Conservation (phyloP, 1,140 invertebrate genomes). For the Drosophila azteca region DNA sequence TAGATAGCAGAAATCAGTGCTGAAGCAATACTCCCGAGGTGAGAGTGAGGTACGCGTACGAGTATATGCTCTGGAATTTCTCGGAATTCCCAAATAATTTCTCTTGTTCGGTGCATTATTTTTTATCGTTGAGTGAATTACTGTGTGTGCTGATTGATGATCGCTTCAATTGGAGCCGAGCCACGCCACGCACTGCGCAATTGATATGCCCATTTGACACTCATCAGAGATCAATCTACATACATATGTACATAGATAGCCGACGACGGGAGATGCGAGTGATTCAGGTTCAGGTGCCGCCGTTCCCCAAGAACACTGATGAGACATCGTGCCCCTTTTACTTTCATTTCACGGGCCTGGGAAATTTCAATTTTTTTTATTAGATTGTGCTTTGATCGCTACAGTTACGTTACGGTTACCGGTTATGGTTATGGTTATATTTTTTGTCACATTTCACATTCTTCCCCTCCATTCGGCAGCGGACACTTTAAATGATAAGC, state of each 20-base stretch:
- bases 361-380: slow-evolving; percentile 46
- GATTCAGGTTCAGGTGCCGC: slow-evolving; percentile 16
- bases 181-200: slow-evolving; percentile 31
- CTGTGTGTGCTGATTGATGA: slow-evolving; percentile 35
- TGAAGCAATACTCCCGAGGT: too few species aligned
- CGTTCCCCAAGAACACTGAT: too few species aligned
- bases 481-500: slow-evolving; percentile 75
- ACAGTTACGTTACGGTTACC: too few species aligned
- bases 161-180: slow-evolving; percentile 31
- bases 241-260: slow-evolving; percentile 15
- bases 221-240: slow-evolving; percentile 24
- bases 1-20: slow-evolving; percentile 12
- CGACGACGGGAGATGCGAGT: slow-evolving; percentile 10
- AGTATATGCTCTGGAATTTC: slow-evolving; percentile 14
- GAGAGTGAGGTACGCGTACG: too few species aligned
- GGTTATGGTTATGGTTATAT: slow-evolving; percentile 21
- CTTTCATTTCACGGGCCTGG: neutral
- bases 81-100: slow-evolving; percentile 38
- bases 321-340: neutral
- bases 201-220: slow-evolving; percentile 45
- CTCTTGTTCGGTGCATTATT: slow-evolving; percentile 40
- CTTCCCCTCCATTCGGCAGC: slow-evolving; percentile 34
- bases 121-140: slow-evolving; percentile 38
- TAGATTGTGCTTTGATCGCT: slow-evolving; percentile 40
- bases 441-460: slow-evolving; percentile 22